phyloP scores from a whole-genome alignment of 30 jellyfish, hydroid and myxozoan species.

The Rhopilema esculentum region DNA sequence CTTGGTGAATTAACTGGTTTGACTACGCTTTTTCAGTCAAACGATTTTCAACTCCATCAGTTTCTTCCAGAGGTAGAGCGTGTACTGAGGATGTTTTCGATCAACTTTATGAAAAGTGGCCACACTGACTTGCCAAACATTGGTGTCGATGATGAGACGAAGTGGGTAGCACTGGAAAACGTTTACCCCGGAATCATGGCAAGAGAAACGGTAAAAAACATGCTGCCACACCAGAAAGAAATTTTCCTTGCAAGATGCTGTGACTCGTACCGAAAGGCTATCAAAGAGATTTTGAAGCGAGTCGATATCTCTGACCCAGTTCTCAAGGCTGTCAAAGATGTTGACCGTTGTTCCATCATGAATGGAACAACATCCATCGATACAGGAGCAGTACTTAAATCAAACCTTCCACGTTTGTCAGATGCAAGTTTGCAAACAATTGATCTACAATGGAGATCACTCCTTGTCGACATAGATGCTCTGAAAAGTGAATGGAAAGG shows the following conservation, averaged over 20 bases:
- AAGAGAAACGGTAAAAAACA: constrained; percentile 1
- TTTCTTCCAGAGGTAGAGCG: constrained; percentile 52
- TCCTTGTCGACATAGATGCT: constrained; percentile 22
- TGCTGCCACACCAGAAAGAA: constrained; percentile 55
- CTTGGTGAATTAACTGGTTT: constrained; percentile 53
- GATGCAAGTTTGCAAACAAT: constrained; percentile 34
- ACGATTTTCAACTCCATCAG: constrained; percentile 36
- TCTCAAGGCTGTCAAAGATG: constrained; percentile 14
- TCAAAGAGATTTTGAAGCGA: constrained; percentile 37
- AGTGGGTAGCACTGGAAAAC: constrained; percentile 44
- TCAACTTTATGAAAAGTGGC: constrained; percentile 20
- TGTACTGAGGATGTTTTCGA: constrained; percentile 10
- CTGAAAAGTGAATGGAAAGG: constrained; percentile 42
- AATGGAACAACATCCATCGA: neutral
- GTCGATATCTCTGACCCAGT: constrained; percentile 58
- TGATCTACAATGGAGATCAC: constrained; percentile 65
- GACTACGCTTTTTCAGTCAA: constrained; percentile 44
- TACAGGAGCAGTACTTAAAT: neutral
- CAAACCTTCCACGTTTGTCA: constrained; percentile 5
- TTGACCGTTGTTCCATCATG: neutral
- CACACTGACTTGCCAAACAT: constrained; percentile 2
- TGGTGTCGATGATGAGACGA: constrained; percentile 53
- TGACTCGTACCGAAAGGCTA: constrained; percentile 59
- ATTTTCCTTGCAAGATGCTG: constrained; percentile 44
- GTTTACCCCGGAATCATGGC: constrained; percentile 50